Base-by-base conservation (phyloP, 2,113 vertebrate genomes). In the Mustelus asterias region DNA sequence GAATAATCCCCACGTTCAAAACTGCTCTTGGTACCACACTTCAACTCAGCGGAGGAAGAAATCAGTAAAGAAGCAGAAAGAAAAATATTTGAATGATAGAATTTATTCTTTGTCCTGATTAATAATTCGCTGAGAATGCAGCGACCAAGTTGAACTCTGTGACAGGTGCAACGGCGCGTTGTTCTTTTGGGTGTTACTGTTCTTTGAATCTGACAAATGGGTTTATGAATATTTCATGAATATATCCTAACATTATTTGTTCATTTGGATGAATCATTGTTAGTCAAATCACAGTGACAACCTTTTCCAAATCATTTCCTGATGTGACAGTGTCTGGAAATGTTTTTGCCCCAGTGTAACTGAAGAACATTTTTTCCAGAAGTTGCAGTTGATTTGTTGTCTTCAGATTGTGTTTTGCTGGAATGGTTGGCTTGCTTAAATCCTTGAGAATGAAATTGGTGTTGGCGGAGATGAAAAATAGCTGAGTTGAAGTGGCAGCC, bases 151-250 rank as follows among this genome's bases (percentile, higher is more conserved):
- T 95, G 22, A 95, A 72, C 13, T 16, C 41, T 29, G 69, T 95
- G 69, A 76, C 67, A 95, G 67, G 24, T 54, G 69, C 67, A 48
- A 76, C 37, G 44, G 69, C 26, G 44, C 10, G 24, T 54, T 95
- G 26, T 95, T 95, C 44, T 95, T 33, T 95, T 95, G 41, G 94
- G 11, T 70, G 94, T 72, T 69, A 94, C 63, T 72, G 94, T 48
- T 95, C 67, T 95, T 37, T 93, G n/a, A 93, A 93, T 65, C 37
- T 93, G 33, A 93, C 60, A 33, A 63, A 92, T 37, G 11, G 41
- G 67, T 44, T 7, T 70, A 90, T 72, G 69, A 54, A 20, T 76
- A 48, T 54, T 72, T 72, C 69, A 54, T 54, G 69, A 72, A 33
- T 24, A 29, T 72, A 8, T 95, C 48, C 26, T 33, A 72, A 95